These are phyloP conservation scores for Stichopus chloronotus DNA, from an alignment of 35 echinoderm and acorn worm species.

Conservation along the genomic window DNA sequence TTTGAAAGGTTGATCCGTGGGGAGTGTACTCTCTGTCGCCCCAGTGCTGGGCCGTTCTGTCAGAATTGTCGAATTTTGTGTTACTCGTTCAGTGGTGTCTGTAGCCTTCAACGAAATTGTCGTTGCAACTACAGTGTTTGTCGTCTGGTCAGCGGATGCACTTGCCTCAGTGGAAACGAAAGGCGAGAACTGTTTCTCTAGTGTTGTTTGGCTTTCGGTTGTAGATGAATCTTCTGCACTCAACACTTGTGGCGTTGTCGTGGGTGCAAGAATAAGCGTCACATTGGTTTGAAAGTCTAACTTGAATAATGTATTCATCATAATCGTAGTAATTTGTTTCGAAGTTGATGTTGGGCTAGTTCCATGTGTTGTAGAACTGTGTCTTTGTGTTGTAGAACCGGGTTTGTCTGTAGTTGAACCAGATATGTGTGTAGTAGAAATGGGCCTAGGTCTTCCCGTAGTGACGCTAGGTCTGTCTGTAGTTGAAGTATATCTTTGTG, in stretches of 20 bases:
- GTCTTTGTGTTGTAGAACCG: neutral
- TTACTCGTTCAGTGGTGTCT: too few species aligned
- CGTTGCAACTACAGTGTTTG: too few species aligned
- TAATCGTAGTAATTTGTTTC: neutral
- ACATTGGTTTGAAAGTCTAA: neutral
- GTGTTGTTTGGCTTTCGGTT: too few species aligned
- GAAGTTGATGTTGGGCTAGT: neutral
- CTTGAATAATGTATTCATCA: neutral
- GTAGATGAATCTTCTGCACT: neutral
- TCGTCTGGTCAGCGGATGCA: too few species aligned
- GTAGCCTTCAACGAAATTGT: too few species aligned
- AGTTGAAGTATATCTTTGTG: neutral
- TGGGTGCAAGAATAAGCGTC: neutral
- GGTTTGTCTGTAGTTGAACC: neutral
- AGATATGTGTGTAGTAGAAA: neutral
- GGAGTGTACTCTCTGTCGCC: too few species aligned
- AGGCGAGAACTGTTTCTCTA: too few species aligned
- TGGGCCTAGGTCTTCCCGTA: neutral
- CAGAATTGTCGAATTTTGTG: too few species aligned
- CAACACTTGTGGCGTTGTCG: neutral
- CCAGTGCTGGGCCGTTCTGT: too few species aligned
- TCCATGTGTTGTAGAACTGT: neutral
- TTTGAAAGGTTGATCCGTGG: too few species aligned
- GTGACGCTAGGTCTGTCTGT: neutral
- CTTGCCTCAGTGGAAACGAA: too few species aligned